Base-by-base conservation (phyloP, 2,797 vertebrate species). In the Gouania willdenowi region DNA sequence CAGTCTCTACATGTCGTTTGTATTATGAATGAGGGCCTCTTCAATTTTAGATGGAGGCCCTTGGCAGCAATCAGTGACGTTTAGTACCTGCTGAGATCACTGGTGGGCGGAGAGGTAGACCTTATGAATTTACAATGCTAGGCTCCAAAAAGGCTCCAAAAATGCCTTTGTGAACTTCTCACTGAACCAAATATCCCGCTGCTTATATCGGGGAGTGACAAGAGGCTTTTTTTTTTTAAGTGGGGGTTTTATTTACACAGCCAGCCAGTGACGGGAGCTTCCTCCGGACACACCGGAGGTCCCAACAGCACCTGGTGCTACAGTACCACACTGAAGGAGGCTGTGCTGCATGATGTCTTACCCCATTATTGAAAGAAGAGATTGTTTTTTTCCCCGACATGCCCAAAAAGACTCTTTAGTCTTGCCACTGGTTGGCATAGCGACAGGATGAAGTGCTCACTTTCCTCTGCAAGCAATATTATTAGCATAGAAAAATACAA, bases 51-150 rank as follows among this genome's bases (percentile, higher is more conserved):
- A 53, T 43, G 22, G 0, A 7, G 26, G 43, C 42, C 50, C 22
- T 65, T 74, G 73, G 64, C 63, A 76, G 53, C 43, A 54, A 58
- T 64, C 58, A 34, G 34, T 11, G 59, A 59, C 59, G 62, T 77
- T 75, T 67, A 64, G 40, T 22, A 22, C 71, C 62, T 41, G 81
- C 71, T 74, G 79, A 36, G 75, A 57, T 78, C 64, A 41, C 48
- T 58, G 54, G 63, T 38, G 57, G 37, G 53, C 65, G 19, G 40
- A 51, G 41, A 60, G 40, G 45, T 43, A 37, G 54, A 64, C 56
- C 67, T 77, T 75, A 65, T 77, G 62, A 73, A 77, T 79, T 67
- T 66, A 41, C 47, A 54, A 46, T 50, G 34, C 19, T n/a, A n/a
- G n/a, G n/a, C n/a, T n/a, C n/a, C n/a, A n/a, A n/a, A n/a, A n/a